phyloP scores from a whole-genome alignment of 2,888 invertebrate species.

The Tachina fera region DNA sequence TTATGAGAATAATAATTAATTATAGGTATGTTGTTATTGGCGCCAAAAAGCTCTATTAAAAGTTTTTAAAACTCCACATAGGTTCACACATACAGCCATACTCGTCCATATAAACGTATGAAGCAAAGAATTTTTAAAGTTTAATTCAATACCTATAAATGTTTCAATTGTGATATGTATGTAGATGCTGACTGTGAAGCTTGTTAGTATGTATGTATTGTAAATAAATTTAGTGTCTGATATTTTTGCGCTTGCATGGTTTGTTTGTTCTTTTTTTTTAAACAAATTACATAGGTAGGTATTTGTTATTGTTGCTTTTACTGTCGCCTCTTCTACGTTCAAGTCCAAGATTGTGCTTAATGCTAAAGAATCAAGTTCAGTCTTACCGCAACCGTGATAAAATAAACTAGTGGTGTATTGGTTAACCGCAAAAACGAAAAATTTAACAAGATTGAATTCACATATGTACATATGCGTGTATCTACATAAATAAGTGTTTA shows the following conservation, averaged over 20 bases:
- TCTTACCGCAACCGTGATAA: slow-evolving; percentile 61
- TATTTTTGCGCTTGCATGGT: slow-evolving; percentile 14
- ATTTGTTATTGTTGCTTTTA: slow-evolving; percentile 30
- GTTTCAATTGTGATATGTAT: background rate
- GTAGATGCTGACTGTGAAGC: background rate
- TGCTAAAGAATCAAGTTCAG: slow-evolving; percentile 69
- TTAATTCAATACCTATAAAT: slow-evolving; percentile 20
- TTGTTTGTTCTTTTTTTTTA: slow-evolving; percentile 22
- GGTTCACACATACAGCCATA: too few species aligned
- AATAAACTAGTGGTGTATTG: slow-evolving; percentile 26
- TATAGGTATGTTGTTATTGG: slow-evolving; percentile 9
- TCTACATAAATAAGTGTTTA: background rate
- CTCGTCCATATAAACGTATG: too few species aligned
- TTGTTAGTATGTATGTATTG: slow-evolving; percentile 15
- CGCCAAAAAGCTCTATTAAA: slow-evolving; percentile 56
- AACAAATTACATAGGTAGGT: too few species aligned
- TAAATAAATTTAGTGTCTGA: slow-evolving; percentile 1
- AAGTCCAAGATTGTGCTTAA: slow-evolving; percentile 68
- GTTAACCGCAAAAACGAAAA: slow-evolving; percentile 15
- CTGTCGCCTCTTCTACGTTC: slow-evolving; percentile 34
- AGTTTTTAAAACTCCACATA: background rate
- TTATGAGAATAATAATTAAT: background rate
- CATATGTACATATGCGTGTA: background rate
- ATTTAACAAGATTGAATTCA: background rate
- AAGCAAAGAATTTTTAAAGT: slow-evolving; percentile 37